These are phyloP conservation scores for Nematopogon swammerdamellus DNA, from an alignment of 2,888 invertebrate genomes.

Conservation along the genomic window DNA sequence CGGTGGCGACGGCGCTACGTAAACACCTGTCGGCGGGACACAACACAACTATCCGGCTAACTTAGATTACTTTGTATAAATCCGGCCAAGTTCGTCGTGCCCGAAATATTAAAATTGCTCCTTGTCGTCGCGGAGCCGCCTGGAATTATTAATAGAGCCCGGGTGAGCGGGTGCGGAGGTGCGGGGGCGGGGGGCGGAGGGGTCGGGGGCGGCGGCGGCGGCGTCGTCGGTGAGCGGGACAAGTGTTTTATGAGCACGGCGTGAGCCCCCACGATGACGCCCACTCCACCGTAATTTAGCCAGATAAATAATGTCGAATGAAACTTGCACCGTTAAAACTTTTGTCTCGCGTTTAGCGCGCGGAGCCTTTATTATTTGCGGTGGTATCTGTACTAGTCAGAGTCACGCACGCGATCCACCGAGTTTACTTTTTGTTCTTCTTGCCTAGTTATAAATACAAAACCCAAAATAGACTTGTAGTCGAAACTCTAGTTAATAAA, in stretches of 20 bases:
- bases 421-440: too few species aligned
- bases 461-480: too few species aligned
- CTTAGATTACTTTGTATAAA: slow-evolving; percentile 52
- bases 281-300: slow-evolving; percentile 27
- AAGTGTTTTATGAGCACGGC: slow-evolving; percentile 24
- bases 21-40: slow-evolving; percentile 32
- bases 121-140: slow-evolving; percentile 30
- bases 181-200: slow-evolving; percentile 20
- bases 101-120: slow-evolving; percentile 35
- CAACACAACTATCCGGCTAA: slow-evolving; percentile 23
- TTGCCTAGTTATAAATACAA: too few species aligned
- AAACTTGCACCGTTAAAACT: slow-evolving; percentile 27
- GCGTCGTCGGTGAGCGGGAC: slow-evolving; percentile 14
- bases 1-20: slow-evolving; percentile 34
- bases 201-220: slow-evolving; percentile 22
- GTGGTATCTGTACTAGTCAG: background rate
- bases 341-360: slow-evolving; percentile 21
- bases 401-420: background rate
- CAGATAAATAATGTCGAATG: slow-evolving; percentile 27
- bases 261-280: background rate
- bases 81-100: slow-evolving; percentile 14
- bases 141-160: slow-evolving; percentile 34
- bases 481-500: too few species aligned
- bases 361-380: background rate
- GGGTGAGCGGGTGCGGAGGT: slow-evolving; percentile 20